Conservation (phyloP, 2,113 vertebrate species). For the Elachura formosa region DNA sequence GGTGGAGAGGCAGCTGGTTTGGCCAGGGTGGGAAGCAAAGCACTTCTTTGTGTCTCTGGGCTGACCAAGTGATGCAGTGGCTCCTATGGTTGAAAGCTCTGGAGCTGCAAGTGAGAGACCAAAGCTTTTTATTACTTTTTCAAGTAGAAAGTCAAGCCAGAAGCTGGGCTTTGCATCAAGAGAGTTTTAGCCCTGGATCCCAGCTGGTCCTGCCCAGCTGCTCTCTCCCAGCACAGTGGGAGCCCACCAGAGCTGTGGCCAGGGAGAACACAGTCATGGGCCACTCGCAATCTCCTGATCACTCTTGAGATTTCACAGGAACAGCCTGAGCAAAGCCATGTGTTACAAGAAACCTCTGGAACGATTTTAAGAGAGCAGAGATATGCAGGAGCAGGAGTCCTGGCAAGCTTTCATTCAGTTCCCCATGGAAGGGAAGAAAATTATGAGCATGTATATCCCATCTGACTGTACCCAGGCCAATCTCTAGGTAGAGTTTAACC, state of each 20-base stretch:
- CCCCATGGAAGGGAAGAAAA: not conserved
- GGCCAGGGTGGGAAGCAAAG: not conserved
- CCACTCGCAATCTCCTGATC: not conserved
- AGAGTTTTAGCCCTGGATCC: not conserved
- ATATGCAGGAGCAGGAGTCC: conserved; percentile 35
- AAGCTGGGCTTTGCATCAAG: not conserved
- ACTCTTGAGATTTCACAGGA: not conserved
- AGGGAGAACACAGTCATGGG: not conserved
- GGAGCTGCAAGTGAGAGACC: rapidly evolving
- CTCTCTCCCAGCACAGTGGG: not conserved
- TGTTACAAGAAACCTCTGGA: conserved; percentile 41
- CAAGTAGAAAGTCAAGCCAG: not conserved
- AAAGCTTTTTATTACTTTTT: not conserved
- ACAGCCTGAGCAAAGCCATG: conserved; percentile 44
- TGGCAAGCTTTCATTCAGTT: conserved; percentile 24
- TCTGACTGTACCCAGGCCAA: conserved; percentile 35
- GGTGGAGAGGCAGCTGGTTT: not conserved
- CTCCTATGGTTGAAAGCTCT: not conserved
- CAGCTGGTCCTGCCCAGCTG: not conserved
- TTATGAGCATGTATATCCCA: not conserved
- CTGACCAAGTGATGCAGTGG: not conserved
- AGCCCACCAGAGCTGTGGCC: not conserved
- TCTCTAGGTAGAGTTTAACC: not conserved
- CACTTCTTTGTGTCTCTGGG: not conserved
- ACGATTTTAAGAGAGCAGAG: not conserved